Conservation (phyloP, 2,888 invertebrate genomes). For the Clivina fossor region DNA sequence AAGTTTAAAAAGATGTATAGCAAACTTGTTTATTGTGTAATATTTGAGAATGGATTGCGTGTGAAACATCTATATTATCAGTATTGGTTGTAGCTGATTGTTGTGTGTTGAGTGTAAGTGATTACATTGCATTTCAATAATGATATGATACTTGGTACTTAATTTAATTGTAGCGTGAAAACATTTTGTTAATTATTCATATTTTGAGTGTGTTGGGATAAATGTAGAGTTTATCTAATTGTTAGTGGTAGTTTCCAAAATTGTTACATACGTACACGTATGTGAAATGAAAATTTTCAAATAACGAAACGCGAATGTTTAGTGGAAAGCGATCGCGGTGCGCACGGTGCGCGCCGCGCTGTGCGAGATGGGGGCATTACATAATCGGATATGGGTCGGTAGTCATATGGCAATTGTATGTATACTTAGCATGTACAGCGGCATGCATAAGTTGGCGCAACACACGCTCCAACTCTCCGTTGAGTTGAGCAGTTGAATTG, state of each 20-base stretch:
- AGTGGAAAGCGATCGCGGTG: constrained; percentile 43
- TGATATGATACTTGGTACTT: too few relatives aligned
- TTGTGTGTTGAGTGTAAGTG: too few relatives aligned
- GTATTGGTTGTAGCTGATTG: too few relatives aligned
- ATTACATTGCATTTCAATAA: too few relatives aligned
- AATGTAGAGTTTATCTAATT: too few relatives aligned
- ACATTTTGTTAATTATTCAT: too few relatives aligned
- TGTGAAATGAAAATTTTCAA: constrained; percentile 17
- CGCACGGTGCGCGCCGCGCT: constrained; percentile 10
- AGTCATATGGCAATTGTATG: constrained; percentile 45
- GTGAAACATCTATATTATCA: too few relatives aligned
- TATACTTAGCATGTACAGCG: constrained; percentile 41
- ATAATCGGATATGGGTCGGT: constrained; percentile 50
- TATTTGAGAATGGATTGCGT: too few relatives aligned
- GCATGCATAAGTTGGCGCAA: constrained; percentile 41
- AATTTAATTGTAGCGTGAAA: too few relatives aligned
- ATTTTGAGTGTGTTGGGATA: too few relatives aligned
- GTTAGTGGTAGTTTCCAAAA: constrained; percentile 23
- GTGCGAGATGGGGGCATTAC: constrained; percentile 43
- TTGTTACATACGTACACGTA: constrained; percentile 9
- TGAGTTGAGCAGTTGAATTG: constrained; percentile 33
- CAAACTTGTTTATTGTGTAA: too few relatives aligned
- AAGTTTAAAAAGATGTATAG: too few relatives aligned
- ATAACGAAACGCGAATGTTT: constrained; percentile 20
- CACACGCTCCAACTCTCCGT: constrained; percentile 40